Percentiles rank a stretch among this genome's conserved stretches.
phyloP scores from a whole-genome alignment of 2,888 invertebrate genomes.

The Siphonodentalium dalli region DNA sequence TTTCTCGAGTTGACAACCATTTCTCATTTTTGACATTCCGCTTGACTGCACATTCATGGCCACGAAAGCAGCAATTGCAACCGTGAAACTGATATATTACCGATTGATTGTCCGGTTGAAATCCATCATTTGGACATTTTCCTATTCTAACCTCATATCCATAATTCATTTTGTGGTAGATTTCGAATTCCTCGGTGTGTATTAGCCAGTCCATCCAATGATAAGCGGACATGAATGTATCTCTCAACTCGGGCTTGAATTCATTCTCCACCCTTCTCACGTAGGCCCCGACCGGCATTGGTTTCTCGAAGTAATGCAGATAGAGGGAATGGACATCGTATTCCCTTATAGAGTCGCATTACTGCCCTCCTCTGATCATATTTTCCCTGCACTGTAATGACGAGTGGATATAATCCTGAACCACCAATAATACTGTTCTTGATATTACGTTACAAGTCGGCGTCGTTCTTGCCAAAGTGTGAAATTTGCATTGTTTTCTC shows the following conservation, averaged over 20 bases:
- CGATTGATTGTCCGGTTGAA: no score
- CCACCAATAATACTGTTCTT: constrained; percentile 21
- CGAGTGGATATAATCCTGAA: constrained; percentile 22
- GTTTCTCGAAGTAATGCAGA: constrained; percentile 22
- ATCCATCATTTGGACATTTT: constrained; percentile 21
- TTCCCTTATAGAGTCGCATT: no score
- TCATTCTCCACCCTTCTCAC: constrained; percentile 18
- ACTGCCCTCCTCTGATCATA: constrained; percentile 15
- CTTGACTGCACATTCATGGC: no score
- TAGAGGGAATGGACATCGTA: constrained; percentile 32
- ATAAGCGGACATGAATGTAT: constrained; percentile 21
- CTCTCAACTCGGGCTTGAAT: constrained; percentile 25
- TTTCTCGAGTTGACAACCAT: not conserved
- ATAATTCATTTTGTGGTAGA: constrained; percentile 18
- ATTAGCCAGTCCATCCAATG: constrained; percentile 25
- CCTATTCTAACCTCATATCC: constrained; percentile 15
- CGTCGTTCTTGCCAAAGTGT: constrained; percentile 9
- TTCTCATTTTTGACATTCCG: not conserved
- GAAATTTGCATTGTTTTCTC: constrained; percentile 1
- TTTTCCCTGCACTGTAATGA: constrained; percentile 17
- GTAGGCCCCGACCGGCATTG: constrained; percentile 28
- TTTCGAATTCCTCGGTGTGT: constrained; percentile 3
- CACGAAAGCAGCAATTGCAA: no score
- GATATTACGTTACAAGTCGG: constrained; percentile 8
- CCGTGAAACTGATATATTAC: no score